A percentile compares a stretch with the other conserved stretches of the same genome.
Evolutionary conservation across 1,140 invertebrate genomes (phyloP).

Genomic region (Danaus melanippus): DNA sequence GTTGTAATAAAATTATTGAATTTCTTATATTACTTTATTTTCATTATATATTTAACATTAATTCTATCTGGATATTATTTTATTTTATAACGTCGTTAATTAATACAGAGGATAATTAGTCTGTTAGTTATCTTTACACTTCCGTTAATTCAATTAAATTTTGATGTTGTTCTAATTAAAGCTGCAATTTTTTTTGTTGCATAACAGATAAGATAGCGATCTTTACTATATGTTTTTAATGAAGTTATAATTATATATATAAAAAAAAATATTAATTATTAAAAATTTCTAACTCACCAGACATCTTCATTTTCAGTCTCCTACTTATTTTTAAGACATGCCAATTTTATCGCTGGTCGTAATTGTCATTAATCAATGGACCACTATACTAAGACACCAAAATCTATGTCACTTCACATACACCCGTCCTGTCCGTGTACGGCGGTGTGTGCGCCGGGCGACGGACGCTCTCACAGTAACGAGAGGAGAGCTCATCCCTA

Average conservation of each 20-base stretch:
- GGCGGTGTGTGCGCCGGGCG: constrained; percentile 49
- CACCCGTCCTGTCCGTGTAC: no score
- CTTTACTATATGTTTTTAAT: no score
- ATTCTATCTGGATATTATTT: no score
- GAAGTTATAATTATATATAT: no score
- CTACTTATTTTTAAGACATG: constrained; percentile 38
- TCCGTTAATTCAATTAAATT: no score
- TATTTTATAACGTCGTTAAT: no score
- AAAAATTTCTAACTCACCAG: constrained; percentile 45
- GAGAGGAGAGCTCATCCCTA: constrained; percentile 70
- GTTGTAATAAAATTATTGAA: no score
- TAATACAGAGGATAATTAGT: no score
- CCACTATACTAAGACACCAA: constrained; percentile 16
- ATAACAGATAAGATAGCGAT: no score
- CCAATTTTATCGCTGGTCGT: neutral
- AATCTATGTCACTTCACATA: constrained; percentile 2
- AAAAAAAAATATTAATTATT: neutral
- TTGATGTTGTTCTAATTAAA: no score
- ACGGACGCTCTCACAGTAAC: constrained; percentile 64
- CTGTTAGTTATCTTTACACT: no score
- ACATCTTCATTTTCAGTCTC: constrained; percentile 61
- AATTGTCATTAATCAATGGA: constrained; percentile 19
- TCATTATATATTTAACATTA: neutral
- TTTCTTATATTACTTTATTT: neutral
- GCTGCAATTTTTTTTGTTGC: no score